Base-by-base conservation (phyloP, 1,140 invertebrate genomes). In the Protaetia brevitarsis region DNA sequence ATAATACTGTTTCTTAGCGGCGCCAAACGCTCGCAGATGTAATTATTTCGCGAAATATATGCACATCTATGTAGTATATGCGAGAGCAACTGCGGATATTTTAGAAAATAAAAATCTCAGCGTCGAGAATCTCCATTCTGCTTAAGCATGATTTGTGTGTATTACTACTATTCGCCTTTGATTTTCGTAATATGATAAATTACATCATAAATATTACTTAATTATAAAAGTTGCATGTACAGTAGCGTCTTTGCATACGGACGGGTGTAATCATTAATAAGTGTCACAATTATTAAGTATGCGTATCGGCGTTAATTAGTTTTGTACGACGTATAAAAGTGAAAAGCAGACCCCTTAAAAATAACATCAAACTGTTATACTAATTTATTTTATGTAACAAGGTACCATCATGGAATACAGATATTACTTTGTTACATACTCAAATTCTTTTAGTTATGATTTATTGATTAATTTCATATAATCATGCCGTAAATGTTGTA, bases 261-360 rank as follows among this genome's bases (percentile, higher is more conserved):
- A 51, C 41, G 16, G 41, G 26, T 23, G 41, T 23, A 23, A 51
- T 19, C 41, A 51, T 51, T 51, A 51, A 51, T 51, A 51, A 6
- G 26, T 23, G 41, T 51, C 41, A 23, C 41, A 51, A 51, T 51
- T 51, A 51, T 51, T 51, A 51, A 51, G 16, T 23, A 51, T 19
- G 41, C 41, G 41, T 51, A 51, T 51, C 41, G 41, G 41, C 41
- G 41, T 51, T 51, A 51, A 51, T 51, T 51, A 51, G 19, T 19
- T 51, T 51, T 16, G n/a, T 41, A 41, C 37, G 8, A 1, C 13
- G 31, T n/a, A 8, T 5, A 6, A 34, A 34, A 34, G 31, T 34
- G 31, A 34, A 34, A 34, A 34, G 13, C 8, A 2, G 13, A 8
- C 8, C 8, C 1, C 1, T 34, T 34, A 34, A 34, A 34, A 34